These are phyloP conservation scores for Pristis pectinata DNA, from an alignment of 2,797 vertebrate species.

Conservation along the genomic window DNA sequence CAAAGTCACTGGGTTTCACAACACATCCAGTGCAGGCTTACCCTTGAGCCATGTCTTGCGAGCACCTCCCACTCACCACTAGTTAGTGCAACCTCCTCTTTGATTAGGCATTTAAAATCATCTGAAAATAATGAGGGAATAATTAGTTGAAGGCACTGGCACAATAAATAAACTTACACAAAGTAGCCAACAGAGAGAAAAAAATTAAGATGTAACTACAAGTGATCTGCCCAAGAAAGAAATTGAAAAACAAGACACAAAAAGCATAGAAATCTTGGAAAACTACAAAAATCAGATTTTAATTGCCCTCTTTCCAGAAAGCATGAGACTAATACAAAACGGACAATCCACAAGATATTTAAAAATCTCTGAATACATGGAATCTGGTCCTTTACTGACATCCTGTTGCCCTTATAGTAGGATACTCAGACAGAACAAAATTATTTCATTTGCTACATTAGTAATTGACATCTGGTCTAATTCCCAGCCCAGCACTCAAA, in stretches of 20 bases:
- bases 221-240: background rate
- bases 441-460: background rate
- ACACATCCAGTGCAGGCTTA: slow-evolving; percentile 46
- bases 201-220: background rate
- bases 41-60: slow-evolving; percentile 81
- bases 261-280: background rate
- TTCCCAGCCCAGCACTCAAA: too few species aligned
- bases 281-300: background rate
- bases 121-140: slow-evolving; percentile 52
- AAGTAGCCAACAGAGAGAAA: background rate
- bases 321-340: background rate
- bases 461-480: too few species aligned
- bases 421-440: background rate
- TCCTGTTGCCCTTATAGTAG: background rate
- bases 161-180: background rate
- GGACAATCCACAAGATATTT: background rate
- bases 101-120: slow-evolving; percentile 79
- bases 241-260: background rate
- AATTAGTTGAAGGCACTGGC: background rate
- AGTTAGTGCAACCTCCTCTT: slow-evolving; percentile 76
- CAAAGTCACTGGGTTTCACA: background rate
- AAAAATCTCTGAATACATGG: background rate
- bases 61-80: slow-evolving; percentile 85
- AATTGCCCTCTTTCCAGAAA: background rate
- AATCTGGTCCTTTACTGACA: too few species aligned